These are phyloP conservation scores for Oxyteleia sp. DNA, from an alignment of 2,888 invertebrate species.

Conservation along the genomic window DNA sequence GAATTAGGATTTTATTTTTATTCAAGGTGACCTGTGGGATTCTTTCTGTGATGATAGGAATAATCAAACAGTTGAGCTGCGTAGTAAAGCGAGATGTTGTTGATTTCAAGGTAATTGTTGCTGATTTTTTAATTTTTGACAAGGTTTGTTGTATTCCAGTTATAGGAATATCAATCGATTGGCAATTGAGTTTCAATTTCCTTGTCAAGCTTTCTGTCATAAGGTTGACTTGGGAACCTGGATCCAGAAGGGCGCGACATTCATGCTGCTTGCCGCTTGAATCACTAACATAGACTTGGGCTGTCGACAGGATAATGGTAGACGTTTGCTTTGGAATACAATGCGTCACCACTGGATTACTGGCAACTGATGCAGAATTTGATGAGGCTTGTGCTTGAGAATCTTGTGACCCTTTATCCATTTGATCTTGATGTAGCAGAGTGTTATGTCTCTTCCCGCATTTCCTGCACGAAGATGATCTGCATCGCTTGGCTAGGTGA, in stretches of 20 bases:
- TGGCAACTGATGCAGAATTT: neutral
- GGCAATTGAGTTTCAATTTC: neutral
- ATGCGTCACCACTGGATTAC: neutral
- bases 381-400: too few relatives aligned
- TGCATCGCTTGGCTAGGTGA: too few relatives aligned
- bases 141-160: slow-evolving; percentile 3
- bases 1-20: neutral
- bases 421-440: too few relatives aligned
- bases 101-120: neutral
- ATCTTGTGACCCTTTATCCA: too few relatives aligned
- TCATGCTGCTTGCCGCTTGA: slow-evolving; percentile 5
- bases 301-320: slow-evolving; percentile 18
- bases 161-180: neutral
- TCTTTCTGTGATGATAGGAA: neutral
- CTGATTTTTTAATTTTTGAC: neutral
- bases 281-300: slow-evolving; percentile 14
- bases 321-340: slow-evolving; percentile 1
- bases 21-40: neutral
- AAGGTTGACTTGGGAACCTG: slow-evolving; percentile 33
- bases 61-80: neutral
- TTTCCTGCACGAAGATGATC: too few relatives aligned
- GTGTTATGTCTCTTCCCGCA: too few relatives aligned
- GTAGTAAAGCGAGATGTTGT: neutral
- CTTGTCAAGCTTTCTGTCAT: slow-evolving; percentile 9
- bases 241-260: slow-evolving; percentile 36